Conservation (phyloP, 2,113 vertebrate species). For the Misgurnus mizolepis region DNA sequence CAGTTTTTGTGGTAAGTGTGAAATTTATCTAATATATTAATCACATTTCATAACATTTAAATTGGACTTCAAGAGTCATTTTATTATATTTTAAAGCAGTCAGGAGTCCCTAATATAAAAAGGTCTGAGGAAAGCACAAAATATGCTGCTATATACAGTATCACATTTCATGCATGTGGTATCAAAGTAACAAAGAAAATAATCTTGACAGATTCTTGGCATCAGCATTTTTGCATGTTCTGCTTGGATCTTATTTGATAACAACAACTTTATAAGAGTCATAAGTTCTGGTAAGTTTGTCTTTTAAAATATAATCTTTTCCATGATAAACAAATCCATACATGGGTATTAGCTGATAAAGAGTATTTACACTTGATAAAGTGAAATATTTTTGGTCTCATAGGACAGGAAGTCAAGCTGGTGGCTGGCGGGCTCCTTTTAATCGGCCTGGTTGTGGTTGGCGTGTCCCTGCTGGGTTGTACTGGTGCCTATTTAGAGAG, state of each 20-base stretch:
- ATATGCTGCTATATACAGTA: neutral
- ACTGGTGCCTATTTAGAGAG: slow-evolving; percentile 49
- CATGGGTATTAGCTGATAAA: neutral
- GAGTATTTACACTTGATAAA: neutral
- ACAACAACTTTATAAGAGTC: slow-evolving; percentile 52
- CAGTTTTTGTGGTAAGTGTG: slow-evolving; percentile 65
- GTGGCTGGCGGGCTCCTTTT: slow-evolving; percentile 56
- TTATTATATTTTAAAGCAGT: no score
- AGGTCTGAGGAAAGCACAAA: no score
- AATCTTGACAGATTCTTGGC: slow-evolving; percentile 63
- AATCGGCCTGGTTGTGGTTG: slow-evolving; percentile 54
- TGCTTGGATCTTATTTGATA: slow-evolving; percentile 69
- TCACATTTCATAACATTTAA: no score
- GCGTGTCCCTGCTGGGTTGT: slow-evolving; percentile 53
- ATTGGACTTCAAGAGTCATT: no score
- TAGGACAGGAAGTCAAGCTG: slow-evolving; percentile 46
- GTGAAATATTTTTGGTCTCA: neutral
- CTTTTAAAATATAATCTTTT: neutral
- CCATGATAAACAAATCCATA: neutral
- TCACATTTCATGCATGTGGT: neutral
- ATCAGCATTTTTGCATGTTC: slow-evolving; percentile 60
- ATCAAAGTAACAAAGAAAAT: slow-evolving; percentile 19
- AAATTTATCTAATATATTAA: neutral
- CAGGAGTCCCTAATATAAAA: no score
- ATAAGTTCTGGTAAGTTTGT: slow-evolving; percentile 56